A percentile compares a stretch with the other conserved stretches of the same genome.
Evolutionary conservation across 2,113 vertebrate species (phyloP).

Genomic region (Pipa parva): DNA sequence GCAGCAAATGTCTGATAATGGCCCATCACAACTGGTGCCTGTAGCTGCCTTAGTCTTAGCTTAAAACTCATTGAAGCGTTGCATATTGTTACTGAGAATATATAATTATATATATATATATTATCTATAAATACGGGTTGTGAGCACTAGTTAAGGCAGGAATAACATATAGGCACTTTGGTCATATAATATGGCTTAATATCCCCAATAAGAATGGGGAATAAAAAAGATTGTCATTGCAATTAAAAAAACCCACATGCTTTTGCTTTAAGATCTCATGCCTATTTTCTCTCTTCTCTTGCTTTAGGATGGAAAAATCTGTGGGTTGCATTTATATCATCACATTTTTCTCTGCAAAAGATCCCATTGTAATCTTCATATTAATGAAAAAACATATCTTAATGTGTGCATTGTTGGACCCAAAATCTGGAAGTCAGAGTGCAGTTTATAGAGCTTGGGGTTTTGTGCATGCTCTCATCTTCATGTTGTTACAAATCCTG

Average conservation of each 20-base stretch:
- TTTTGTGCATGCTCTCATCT: too few relatives aligned
- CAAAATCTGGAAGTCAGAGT: too few relatives aligned
- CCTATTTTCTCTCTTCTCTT: background rate
- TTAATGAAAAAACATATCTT: too few relatives aligned
- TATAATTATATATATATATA: slow-evolving; percentile 13
- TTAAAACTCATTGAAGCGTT: background rate
- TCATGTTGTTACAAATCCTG: too few relatives aligned
- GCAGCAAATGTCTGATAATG: background rate
- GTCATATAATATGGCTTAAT: slow-evolving; percentile 30
- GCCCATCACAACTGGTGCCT: background rate
- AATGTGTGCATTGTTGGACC: too few relatives aligned
- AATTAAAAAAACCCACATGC: background rate
- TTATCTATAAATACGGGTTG: slow-evolving; percentile 15
- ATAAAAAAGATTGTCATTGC: background rate
- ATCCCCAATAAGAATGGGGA: slow-evolving; percentile 5
- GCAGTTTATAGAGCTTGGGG: too few relatives aligned
- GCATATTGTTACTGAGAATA: background rate
- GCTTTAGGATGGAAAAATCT: background rate
- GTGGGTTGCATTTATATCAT: background rate
- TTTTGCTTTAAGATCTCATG: too few relatives aligned
- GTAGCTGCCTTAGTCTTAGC: background rate
- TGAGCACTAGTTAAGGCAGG: slow-evolving; percentile 27
- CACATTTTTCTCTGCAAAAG: too few relatives aligned
- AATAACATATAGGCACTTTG: slow-evolving; percentile 33
- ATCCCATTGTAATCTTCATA: too few relatives aligned